Evolutionary conservation across 1,140 invertebrate species (phyloP), one percentile per base, ranked within the genome.

Genomic region (Lucilia sericata): DNA sequence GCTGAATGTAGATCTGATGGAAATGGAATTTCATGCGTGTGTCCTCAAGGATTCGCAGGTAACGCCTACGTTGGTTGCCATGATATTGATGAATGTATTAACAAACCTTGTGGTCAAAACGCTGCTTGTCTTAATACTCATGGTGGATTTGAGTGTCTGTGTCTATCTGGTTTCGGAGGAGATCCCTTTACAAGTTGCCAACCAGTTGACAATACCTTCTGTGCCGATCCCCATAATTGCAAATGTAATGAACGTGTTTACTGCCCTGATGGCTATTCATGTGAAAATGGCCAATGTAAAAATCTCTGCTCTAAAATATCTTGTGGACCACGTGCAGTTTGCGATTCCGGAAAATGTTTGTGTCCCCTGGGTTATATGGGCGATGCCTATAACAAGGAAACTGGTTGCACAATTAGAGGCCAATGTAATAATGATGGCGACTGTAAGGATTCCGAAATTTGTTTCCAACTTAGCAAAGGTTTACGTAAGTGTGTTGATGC

Each of bases 101-200:
- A 93, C 83, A 95, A 95, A 87, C 95, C 96, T 4, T 98, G 97
- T 90, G 97, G 96, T 21, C 92, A 94, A 84, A 96, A 97, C 90
- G 96, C 97, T 2, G 94, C 95, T 25, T 98, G 97, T 87, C 95
- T 98, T 70, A 98, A 98, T 87, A 96, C 96, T 0, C 93, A 95
- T 7, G 97, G 97, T 74, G 95, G 95, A 86, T 98, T 95, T 87
- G 96, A 97, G 88, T 98, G 97, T 90, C 93, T 95, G 2, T 98
- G 97, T 87, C 94, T 95, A 86, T 95, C 95, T 83, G 94, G 94
- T 70, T 96, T 94, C 89, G 94, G 94, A 82, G 97, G 97, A 74
- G 97, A 98, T 93, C 96, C 97, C 0, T 97, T 97, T 87, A 92
- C 94, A 83, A 94, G 94, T 85, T 98, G 96, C 87, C 93, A 94